Evolutionary conservation across 2,797 vertebrate species (phyloP), one percentile per base, ranked within the genome.

Genomic region (Sternarchorhynchus goeldii): DNA sequence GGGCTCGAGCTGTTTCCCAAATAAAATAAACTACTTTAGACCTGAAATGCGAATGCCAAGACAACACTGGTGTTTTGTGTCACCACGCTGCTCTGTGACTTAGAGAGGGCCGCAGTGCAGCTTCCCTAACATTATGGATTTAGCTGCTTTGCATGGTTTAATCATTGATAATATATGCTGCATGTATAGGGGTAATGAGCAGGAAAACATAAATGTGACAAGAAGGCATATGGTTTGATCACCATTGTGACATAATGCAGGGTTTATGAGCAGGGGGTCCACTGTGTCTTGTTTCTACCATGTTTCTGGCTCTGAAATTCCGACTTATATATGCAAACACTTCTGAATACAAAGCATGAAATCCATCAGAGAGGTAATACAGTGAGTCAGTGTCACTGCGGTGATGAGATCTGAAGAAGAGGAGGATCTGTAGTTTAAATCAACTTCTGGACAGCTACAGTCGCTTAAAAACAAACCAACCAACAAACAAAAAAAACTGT

Each of bases 11-110:
- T 80, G 50, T 76, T 62, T 82, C 77, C 57, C 41, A 70, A 69
- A 83, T 29, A 67, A 41, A 83, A 70, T 50, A 73, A 71, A 77
- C 12, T 31, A 68, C 77, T 67, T 74, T 58, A 80, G 62, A 62
- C 50, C 50, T 66, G 69, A 71, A 57, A 81, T 76, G 68, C 8
- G 75, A 1, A 71, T 58, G 58, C 41, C 12, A 31, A 66, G 64
- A 67, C 71, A 75, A 32, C 29, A 14, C 20, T 64, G 31, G 53
- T 58, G 53, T 60, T 21, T 58, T n/a, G 64, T 55, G 65, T 82
- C 77, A 62, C 76, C 73, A 73, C 16, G 17, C 0, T 60, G 73
- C 29, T 75, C 25, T 64, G 50, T 73, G 36, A 73, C 65, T 73
- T 34, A 76, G 39, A 64, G 18, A 64, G 16, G 8, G 14, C 21